These are phyloP conservation scores for Orchesella cincta DNA, from an alignment of 1,140 invertebrate species.

Conservation along the genomic window DNA sequence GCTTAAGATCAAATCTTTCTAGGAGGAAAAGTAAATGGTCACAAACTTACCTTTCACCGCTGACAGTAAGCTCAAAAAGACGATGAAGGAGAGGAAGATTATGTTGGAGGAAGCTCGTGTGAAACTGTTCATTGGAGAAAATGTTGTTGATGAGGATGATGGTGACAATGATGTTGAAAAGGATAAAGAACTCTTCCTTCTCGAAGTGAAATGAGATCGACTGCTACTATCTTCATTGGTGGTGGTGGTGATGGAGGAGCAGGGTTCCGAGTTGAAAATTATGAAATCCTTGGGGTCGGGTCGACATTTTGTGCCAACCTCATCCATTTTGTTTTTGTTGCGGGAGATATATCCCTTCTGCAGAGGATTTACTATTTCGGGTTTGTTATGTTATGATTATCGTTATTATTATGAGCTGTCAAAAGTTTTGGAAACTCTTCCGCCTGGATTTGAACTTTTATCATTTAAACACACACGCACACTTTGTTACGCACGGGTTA, in stretches of 20 bases:
- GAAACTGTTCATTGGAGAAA: conserved; percentile 16
- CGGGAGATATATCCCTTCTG: neutral
- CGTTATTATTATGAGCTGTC: neutral
- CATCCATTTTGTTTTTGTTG: conserved; percentile 2
- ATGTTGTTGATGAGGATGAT: neutral
- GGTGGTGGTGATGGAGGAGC: neutral
- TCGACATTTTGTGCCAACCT: neutral
- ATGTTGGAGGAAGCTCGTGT: conserved; percentile 8
- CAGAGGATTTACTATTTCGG: neutral
- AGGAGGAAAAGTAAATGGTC: neutral
- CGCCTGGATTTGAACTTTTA: too few species aligned
- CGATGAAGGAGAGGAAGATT: conserved; percentile 10
- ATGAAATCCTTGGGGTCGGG: conserved; percentile 8
- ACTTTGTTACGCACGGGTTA: too few species aligned
- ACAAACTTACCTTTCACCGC: conserved; percentile 15
- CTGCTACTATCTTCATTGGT: neutral
- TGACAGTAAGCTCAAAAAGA: conserved; percentile 24
- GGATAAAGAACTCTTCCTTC: conserved; percentile 4
- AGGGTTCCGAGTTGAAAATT: conserved; percentile 1
- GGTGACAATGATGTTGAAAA: neutral
- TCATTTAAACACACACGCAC: too few species aligned
- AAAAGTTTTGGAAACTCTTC: neutral
- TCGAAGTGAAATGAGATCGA: conserved; percentile 11
- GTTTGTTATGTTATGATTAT: neutral
- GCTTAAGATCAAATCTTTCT: neutral